Percentiles rank a stretch among this genome's conserved stretches.
Evolutionary conservation across 2,888 invertebrate genomes (phyloP).

Genomic region (Myathropa florea): DNA sequence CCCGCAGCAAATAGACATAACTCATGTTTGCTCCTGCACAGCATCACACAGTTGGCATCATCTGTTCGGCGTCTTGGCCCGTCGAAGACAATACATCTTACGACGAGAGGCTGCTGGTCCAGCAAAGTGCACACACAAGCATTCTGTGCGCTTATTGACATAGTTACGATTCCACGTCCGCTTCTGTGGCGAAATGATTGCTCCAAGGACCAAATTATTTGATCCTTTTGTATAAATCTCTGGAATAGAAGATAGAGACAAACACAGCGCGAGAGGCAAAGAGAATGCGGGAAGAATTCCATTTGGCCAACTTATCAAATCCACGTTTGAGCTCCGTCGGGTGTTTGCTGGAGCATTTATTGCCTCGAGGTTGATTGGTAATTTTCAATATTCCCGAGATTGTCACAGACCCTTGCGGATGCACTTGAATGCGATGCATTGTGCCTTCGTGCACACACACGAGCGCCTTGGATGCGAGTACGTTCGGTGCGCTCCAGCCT

Average conservation of each 20-base stretch:
- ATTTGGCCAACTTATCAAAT: conserved; percentile 50
- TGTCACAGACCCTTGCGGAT: conserved; percentile 32
- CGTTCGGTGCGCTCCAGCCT: background rate
- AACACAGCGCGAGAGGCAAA: too few species aligned
- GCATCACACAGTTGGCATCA: background rate
- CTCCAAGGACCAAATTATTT: conserved; percentile 46
- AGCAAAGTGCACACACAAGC: background rate
- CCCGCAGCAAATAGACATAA: background rate
- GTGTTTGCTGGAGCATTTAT: conserved; percentile 55
- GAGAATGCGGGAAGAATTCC: background rate
- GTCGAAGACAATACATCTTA: background rate
- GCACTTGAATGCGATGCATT: conserved; percentile 44
- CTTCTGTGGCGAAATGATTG: conserved; percentile 3
- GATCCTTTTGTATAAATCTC: conserved; percentile 16
- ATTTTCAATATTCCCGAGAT: conserved; percentile 66
- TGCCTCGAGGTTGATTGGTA: conserved; percentile 61
- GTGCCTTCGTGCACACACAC: background rate
- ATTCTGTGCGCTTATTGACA: conserved; percentile 21
- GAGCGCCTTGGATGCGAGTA: background rate
- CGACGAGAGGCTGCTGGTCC: background rate
- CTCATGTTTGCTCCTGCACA: background rate
- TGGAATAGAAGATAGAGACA: background rate
- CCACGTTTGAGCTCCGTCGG: conserved; percentile 33
- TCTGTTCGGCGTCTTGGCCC: background rate
- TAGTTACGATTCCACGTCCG: background rate